Evolutionary conservation across 1,140 invertebrate genomes (phyloP), one percentile per base, ranked within the genome.

Genomic region (Acromyrmex charruanus): DNA sequence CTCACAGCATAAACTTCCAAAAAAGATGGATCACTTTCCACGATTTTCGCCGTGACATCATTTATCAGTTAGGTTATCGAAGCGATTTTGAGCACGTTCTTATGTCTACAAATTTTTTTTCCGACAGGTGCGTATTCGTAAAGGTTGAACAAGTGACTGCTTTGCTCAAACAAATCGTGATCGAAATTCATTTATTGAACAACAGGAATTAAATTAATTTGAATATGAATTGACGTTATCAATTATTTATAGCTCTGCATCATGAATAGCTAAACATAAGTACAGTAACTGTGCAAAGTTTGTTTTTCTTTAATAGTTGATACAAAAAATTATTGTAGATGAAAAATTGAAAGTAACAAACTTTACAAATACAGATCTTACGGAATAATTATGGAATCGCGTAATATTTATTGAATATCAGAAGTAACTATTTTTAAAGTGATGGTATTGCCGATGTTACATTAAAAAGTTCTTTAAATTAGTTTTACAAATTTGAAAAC

Each of bases 171-270:
- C 44, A n/a, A 80, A 31, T 80, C n/a, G 14, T 14, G 9, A 14
- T 25, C 6, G 7, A 0, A 10, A 55, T 53, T 35, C 10, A 63
- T 49, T 35, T 35, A 12, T 21, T 7, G 14, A 12, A 51, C 44
- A 79, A 35, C 53, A 7, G 44, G 4, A 53, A 80, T 66, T 79
- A 31, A 66, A 49, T 44, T 49, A 4, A 77, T 39, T n/a, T 44
- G 7, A 59, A 77, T 39, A n/a, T 59, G 7, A 39, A 2, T 79
- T 51, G 25, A 79, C 4, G 28, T 12, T 28, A 14, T 51, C 7
- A 10, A 44, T 63, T 44, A 65, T 79, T 79, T 65, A 51, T 16
- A 18, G 3, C 18, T 51, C 12, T 14, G 3, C 7, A 6, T 7
- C 31, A 31, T 12, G 3, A 77, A 44, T 49, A 49, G 2, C 21